phyloP scores from a whole-genome alignment of 2,797 vertebrate genomes.

The Acanthurus leucopareius region DNA sequence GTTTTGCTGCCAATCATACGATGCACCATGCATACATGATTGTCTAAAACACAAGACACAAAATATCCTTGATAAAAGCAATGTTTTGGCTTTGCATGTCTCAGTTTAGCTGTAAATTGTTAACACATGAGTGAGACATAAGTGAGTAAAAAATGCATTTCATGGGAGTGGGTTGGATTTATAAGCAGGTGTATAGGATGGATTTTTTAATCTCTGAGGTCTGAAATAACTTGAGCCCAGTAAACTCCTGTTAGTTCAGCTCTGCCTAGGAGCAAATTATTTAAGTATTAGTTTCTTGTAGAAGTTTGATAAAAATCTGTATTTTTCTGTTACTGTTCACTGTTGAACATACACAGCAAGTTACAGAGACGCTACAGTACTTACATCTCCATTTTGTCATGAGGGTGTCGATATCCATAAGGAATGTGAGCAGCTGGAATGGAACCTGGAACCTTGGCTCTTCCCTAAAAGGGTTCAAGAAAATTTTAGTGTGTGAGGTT shows the following conservation, averaged over 20 bases:
- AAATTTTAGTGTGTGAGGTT: background rate
- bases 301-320: background rate
- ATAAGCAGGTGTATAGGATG: conserved; percentile 27
- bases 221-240: conserved; percentile 26
- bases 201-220: conserved; percentile 17
- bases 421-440: conserved; percentile 94
- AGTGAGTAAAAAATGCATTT: conserved; percentile 9
- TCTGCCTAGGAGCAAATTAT: conserved; percentile 17
- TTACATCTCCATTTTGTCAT: conserved; percentile 99
- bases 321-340: conserved; percentile 18
- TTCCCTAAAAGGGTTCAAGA: conserved; percentile 83
- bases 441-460: conserved; percentile 98
- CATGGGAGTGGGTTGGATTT: conserved; percentile 10
- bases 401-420: conserved; percentile 96
- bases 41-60: conserved; percentile 85
- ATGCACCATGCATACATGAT: conserved; percentile 98
- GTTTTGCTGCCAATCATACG: conserved; percentile 97
- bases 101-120: conserved; percentile 4
- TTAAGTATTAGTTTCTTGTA: background rate
- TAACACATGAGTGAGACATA: background rate
- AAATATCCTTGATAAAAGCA: background rate
- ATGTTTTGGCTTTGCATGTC: conserved; percentile 22
- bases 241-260: conserved; percentile 18
- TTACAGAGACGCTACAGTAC: conserved; percentile 57
- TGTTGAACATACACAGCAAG: background rate